Evolutionary conservation across 1,140 invertebrate species (phyloP).

Genomic region (Aphis gossypii): DNA sequence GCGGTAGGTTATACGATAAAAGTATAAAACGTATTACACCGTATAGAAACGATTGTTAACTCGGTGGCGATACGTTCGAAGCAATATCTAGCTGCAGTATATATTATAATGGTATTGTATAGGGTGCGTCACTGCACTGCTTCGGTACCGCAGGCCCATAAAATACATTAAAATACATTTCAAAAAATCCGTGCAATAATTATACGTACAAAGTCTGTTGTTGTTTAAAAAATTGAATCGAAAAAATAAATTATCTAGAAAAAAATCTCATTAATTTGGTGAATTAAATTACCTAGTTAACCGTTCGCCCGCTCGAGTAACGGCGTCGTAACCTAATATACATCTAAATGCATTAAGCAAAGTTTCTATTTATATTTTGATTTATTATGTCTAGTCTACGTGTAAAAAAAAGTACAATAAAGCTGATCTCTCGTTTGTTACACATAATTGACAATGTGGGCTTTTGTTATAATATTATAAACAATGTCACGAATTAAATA

Average conservation of each 20-base stretch:
- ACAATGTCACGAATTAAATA: neutral
- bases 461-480: neutral
- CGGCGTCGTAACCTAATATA: neutral
- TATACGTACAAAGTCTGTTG: neutral
- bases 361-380: conserved; percentile 5
- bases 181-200: neutral
- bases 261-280: neutral
- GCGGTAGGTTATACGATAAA: conserved; percentile 17
- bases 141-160: no score
- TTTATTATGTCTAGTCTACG: neutral
- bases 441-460: neutral
- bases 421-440: neutral
- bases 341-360: neutral
- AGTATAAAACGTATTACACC: neutral
- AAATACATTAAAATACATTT: neutral
- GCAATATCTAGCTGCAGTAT: neutral
- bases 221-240: neutral
- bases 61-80: neutral
- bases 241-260: neutral
- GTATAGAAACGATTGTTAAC: neutral
- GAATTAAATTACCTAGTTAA: neutral
- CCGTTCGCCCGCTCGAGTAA: neutral
- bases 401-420: neutral
- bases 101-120: neutral
- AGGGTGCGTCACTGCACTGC: neutral